These are phyloP conservation scores for Meleagris gallopavo DNA, from an alignment of 2,113 vertebrate genomes.

Conservation along the genomic window DNA sequence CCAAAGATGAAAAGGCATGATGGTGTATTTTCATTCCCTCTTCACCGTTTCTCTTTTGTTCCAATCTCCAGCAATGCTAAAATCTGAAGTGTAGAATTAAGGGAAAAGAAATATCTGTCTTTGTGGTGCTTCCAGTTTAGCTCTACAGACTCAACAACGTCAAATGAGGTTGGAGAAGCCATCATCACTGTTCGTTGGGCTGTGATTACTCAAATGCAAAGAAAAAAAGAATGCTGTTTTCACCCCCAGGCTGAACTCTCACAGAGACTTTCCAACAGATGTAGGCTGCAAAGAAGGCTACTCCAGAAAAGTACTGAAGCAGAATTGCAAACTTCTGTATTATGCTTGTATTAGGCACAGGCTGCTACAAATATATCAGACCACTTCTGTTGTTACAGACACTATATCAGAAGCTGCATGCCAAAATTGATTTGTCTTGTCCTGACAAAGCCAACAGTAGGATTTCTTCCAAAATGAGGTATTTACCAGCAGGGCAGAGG, in stretches of 20 bases:
- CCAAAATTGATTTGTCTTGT: neutral
- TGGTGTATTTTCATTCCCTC: neutral
- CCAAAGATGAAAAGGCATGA: neutral
- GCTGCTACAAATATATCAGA: neutral
- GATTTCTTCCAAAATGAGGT: conserved; percentile 29
- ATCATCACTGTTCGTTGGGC: fast-evolving
- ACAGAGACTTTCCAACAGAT: neutral
- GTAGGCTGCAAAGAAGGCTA: neutral
- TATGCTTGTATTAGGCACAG: neutral
- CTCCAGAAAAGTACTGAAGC: neutral
- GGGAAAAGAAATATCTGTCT: neutral
- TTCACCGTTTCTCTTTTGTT: neutral
- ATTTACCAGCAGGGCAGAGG: conserved; percentile 46
- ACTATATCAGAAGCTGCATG: neutral
- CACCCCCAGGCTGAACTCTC: neutral
- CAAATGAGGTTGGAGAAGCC: neutral
- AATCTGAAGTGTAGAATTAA: neutral
- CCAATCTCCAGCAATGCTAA: neutral
- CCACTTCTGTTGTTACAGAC: fast-evolving
- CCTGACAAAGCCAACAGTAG: conserved; percentile 9
- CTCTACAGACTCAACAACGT: neutral
- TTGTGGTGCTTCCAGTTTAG: neutral
- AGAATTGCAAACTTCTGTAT: neutral
- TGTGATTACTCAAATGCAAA: neutral
- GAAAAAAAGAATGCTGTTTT: neutral